Evolutionary conservation across 2,797 vertebrate species (phyloP).

Genomic region (Parambassis ranga): DNA sequence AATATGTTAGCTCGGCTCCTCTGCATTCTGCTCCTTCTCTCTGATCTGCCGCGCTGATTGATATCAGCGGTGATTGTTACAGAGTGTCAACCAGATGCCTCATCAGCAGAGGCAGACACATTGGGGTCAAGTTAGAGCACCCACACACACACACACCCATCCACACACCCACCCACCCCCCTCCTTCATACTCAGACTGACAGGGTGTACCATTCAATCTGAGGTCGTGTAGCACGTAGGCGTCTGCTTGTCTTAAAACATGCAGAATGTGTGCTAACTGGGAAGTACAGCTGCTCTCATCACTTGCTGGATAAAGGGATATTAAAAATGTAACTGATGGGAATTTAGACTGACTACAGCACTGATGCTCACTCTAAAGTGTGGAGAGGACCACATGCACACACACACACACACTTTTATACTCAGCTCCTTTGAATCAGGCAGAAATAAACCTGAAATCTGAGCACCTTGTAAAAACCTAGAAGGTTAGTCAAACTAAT

Average conservation of each 20-base stretch:
- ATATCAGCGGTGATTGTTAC: conserved; percentile 68
- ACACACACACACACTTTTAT: background rate
- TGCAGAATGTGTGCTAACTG: conserved; percentile 21
- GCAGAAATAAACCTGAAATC: background rate
- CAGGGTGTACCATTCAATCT: conserved; percentile 12
- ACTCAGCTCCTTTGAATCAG: background rate
- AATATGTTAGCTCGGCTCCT: conserved; percentile 51
- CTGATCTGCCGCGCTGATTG: conserved; percentile 69
- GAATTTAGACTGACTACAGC: conserved; percentile 19
- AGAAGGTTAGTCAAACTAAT: too few relatives aligned
- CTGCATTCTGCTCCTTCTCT: conserved; percentile 31
- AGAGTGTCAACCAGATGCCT: conserved; percentile 68
- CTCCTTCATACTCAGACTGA: conserved; percentile 45
- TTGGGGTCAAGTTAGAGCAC: conserved; percentile 62
- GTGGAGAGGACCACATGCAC: background rate
- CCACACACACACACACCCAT: too few relatives aligned
- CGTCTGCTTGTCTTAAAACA: conserved; percentile 42
- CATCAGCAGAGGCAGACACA: conserved; percentile 71
- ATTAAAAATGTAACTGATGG: background rate
- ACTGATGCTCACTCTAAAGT: background rate
- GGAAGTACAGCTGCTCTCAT: conserved; percentile 2
- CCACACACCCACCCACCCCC: too few relatives aligned
- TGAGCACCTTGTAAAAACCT: too few relatives aligned
- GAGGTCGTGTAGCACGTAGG: conserved; percentile 13
- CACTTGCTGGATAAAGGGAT: background rate